A percentile compares a stretch with the other conserved stretches of the same genome.
phyloP scores from a whole-genome alignment of 2,113 vertebrate genomes.

The Eudorcas thomsonii region DNA sequence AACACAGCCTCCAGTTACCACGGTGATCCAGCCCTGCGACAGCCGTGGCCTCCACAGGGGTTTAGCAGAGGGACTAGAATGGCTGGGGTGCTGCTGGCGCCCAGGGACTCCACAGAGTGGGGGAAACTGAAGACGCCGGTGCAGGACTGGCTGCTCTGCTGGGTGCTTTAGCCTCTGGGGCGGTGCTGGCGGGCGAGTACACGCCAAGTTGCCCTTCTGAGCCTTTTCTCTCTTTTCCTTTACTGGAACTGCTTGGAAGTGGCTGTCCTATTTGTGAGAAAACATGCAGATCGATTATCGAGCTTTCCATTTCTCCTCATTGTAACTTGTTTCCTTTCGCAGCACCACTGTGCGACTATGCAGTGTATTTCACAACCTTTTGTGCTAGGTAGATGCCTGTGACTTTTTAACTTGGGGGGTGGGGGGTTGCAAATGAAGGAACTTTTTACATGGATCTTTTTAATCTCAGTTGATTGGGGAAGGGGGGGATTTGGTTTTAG shows the following conservation, averaged over 20 bases:
- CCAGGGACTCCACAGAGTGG: conserved; percentile 72
- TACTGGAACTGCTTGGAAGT: conserved; percentile 88
- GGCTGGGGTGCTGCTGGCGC: background rate
- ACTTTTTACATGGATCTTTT: conserved; percentile 92
- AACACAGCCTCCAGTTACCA: background rate
- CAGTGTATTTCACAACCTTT: conserved; percentile 93
- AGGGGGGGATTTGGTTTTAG: conserved; percentile 88
- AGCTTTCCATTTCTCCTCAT: conserved; percentile 76
- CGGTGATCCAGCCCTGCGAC: background rate
- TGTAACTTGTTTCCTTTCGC: conserved; percentile 77
- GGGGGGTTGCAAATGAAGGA: conserved; percentile 86
- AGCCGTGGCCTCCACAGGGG: background rate
- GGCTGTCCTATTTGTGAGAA: conserved; percentile 80
- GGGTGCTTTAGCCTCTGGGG: conserved; percentile 85
- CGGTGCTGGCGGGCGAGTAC: conserved; percentile 88
- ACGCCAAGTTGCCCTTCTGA: conserved; percentile 89
- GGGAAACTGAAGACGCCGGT: conserved; percentile 78
- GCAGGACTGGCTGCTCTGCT: conserved; percentile 87
- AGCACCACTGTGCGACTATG: conserved; percentile 96
- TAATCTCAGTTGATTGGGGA: conserved; percentile 87
- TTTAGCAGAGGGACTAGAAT: background rate
- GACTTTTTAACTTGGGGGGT: conserved; percentile 85
- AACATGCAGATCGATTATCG: conserved; percentile 67
- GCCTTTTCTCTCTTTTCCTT: conserved; percentile 73
- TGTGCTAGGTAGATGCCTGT: conserved; percentile 90